A percentile compares a stretch with the other conserved stretches of the same genome.
Evolutionary conservation across 1,140 invertebrate species (phyloP).

Genomic region (Trichogramma pretiosum): DNA sequence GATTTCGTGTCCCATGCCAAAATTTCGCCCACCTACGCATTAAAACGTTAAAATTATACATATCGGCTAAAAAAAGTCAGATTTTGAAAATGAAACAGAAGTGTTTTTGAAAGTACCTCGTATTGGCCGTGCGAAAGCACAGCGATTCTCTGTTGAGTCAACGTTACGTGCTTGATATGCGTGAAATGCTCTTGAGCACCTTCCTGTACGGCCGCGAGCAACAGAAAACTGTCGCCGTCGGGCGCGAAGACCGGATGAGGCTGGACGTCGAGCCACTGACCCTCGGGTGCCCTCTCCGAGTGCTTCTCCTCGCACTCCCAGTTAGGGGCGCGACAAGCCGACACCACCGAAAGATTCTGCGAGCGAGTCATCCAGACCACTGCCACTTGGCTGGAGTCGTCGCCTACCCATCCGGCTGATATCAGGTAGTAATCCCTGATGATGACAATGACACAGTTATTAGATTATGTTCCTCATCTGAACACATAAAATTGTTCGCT

Average conservation of each 20-base stretch:
- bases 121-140: constrained; percentile 80
- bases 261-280: constrained; percentile 77
- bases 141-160: constrained; percentile 71
- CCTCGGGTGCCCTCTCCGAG: constrained; percentile 67
- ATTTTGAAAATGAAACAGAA: too few relatives aligned
- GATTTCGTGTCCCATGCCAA: constrained; percentile 76
- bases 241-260: constrained; percentile 74
- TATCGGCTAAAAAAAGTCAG: too few relatives aligned
- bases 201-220: constrained; percentile 73
- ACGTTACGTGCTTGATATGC: constrained; percentile 79
- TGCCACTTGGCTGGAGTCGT: constrained; percentile 62
- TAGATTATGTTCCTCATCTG: too few relatives aligned
- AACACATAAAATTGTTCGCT: constrained; percentile 11
- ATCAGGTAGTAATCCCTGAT: constrained; percentile 89
- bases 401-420: constrained; percentile 78
- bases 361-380: constrained; percentile 85
- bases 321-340: constrained; percentile 64
- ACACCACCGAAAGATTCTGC: constrained; percentile 77
- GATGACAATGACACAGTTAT: too few relatives aligned
- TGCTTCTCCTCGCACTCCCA: constrained; percentile 80
- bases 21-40: constrained; percentile 60
- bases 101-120: constrained; percentile 60
- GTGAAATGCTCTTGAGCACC: constrained; percentile 73
- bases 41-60: too few relatives aligned
- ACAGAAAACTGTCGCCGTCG: constrained; percentile 74